Evolutionary conservation across 2,113 vertebrate genomes (phyloP).

Genomic region (Sciurus niger): DNA sequence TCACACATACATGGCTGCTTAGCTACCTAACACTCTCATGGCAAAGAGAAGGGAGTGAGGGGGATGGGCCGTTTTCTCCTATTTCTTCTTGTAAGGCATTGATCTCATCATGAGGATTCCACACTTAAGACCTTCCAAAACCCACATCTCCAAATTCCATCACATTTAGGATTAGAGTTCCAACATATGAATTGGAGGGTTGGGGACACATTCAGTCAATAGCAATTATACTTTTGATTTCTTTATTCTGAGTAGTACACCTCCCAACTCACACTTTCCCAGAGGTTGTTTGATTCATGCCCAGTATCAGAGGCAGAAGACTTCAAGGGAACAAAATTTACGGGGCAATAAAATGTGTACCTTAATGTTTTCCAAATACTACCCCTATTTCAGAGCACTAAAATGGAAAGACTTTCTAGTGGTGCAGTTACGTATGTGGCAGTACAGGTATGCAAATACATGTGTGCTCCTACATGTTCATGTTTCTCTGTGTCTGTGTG

Average conservation of each 20-base stretch:
- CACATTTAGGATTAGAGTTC: background rate
- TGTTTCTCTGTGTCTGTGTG: background rate
- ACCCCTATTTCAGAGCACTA: background rate
- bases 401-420: slow-evolving; percentile 24
- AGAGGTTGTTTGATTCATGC: background rate
- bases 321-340: slow-evolving; percentile 18
- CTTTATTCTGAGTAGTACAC: background rate
- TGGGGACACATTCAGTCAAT: background rate
- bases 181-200: background rate
- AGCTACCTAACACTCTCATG: no score
- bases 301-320: background rate
- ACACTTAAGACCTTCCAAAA: background rate
- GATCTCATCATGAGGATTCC: background rate
- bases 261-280: background rate
- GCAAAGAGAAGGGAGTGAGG: background rate
- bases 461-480: background rate
- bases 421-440: no score
- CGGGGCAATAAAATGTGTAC: background rate
- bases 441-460: rapidly evolving
- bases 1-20: no score
- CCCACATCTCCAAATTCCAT: background rate
- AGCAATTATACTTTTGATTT: background rate
- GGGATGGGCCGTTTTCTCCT: background rate
- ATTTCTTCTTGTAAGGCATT: background rate
- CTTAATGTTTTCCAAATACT: slow-evolving; percentile 48